Percentiles rank a stretch among this genome's conserved stretches.
Conservation (phyloP, 2,888 invertebrate genomes). For the Agrypnus murinus region DNA sequence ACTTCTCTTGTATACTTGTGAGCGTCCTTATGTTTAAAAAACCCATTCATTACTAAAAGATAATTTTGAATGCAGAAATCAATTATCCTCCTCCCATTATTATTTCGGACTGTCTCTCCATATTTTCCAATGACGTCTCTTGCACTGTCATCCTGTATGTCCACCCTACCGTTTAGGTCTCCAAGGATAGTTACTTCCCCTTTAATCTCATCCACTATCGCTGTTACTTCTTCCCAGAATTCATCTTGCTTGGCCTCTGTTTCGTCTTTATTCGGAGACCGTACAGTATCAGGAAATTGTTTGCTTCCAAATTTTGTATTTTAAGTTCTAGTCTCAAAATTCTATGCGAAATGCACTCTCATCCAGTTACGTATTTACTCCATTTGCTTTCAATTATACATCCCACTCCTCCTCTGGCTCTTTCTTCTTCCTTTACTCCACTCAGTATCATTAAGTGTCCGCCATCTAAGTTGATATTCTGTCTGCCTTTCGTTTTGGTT, state of each 20-base stretch:
- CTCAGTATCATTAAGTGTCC: too few relatives aligned
- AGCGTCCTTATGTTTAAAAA: neutral
- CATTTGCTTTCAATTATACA: too few relatives aligned
- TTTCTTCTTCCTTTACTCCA: too few relatives aligned
- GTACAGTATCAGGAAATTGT: too few relatives aligned
- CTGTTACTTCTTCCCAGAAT: neutral
- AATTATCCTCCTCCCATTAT: neutral
- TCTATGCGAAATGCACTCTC: too few relatives aligned
- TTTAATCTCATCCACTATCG: constrained; percentile 19
- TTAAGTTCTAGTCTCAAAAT: too few relatives aligned
- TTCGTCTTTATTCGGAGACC: constrained; percentile 29
- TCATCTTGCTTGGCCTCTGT: constrained; percentile 4
- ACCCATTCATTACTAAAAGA: neutral
- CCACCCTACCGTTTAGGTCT: constrained; percentile 34
- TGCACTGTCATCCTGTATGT: neutral
- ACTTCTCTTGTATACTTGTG: constrained; percentile 8
- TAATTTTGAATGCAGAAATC: neutral
- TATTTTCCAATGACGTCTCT: constrained; percentile 11
- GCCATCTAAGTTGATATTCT: too few relatives aligned
- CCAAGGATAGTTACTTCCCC: constrained; percentile 21
- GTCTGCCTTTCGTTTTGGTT: too few relatives aligned
- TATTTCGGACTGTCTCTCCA: neutral
- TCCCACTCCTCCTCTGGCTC: too few relatives aligned
- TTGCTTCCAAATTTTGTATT: too few relatives aligned
- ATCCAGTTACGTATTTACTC: too few relatives aligned